These are phyloP conservation scores for Menura novaehollandiae DNA, from an alignment of 2,113 vertebrate genomes.

Conservation along the genomic window DNA sequence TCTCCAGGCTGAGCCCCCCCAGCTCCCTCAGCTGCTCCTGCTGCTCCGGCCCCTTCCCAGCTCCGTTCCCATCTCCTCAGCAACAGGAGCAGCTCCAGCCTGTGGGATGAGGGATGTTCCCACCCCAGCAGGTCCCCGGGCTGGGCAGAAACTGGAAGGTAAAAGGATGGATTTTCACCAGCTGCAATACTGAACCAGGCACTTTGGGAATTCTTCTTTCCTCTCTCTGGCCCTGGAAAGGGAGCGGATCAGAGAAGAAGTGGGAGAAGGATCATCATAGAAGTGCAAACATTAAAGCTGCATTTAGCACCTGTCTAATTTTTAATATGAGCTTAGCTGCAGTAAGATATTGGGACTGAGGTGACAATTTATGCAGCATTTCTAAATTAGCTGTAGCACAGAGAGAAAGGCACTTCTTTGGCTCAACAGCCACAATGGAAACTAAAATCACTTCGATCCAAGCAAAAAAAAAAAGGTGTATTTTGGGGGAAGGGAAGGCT, in stretches of 20 bases:
- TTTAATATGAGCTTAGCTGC: conserved; percentile 8
- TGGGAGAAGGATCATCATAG: background rate
- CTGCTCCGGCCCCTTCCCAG: background rate
- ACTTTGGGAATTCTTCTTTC: background rate
- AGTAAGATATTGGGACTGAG: background rate
- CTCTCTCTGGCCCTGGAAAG: background rate
- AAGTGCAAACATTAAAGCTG: conserved; percentile 30
- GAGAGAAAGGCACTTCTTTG: background rate
- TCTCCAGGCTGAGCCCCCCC: background rate
- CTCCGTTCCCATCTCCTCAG: background rate
- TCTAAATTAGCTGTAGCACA: background rate
- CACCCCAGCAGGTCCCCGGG: fast-evolving
- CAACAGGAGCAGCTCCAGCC: background rate
- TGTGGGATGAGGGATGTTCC: background rate
- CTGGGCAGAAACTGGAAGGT: background rate
- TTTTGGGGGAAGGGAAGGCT: background rate
- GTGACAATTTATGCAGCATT: conserved; percentile 47
- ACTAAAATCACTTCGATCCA: background rate
- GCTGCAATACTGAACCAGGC: background rate
- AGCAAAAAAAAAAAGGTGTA: background rate
- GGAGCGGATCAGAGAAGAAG: background rate
- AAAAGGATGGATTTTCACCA: background rate
- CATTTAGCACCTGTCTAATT: conserved; percentile 53
- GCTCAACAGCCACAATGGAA: background rate
- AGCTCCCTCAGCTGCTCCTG: background rate